Evolutionary conservation across 2,888 invertebrate genomes (phyloP).

Genomic region (Drosophila atripex): DNA sequence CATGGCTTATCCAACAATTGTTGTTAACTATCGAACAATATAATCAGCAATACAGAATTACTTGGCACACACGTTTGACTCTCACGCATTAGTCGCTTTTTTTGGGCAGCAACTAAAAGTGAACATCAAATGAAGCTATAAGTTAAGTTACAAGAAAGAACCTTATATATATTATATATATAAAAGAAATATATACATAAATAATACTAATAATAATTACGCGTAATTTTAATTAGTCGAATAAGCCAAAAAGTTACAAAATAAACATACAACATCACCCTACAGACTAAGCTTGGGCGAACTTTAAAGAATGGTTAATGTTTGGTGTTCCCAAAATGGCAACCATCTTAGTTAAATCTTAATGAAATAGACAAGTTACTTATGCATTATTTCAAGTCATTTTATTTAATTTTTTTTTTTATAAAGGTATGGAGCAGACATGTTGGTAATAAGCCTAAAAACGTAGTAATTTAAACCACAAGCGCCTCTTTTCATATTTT

Average conservation of each 20-base stretch:
- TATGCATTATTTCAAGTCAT: slow-evolving; percentile 4
- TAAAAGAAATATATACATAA: slow-evolving; percentile 34
- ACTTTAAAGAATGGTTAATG: slow-evolving; percentile 13
- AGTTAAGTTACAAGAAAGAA: slow-evolving; percentile 33
- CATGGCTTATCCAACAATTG: slow-evolving; percentile 45
- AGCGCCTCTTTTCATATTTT: slow-evolving; percentile 32
- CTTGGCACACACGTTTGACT: slow-evolving; percentile 74
- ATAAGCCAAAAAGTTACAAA: slow-evolving; percentile 59
- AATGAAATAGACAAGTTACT: slow-evolving; percentile 4
- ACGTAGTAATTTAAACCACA: slow-evolving; percentile 25
- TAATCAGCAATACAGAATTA: slow-evolving; percentile 42
- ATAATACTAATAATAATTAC: slow-evolving; percentile 62
- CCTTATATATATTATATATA: slow-evolving; percentile 53
- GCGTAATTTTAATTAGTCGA: slow-evolving; percentile 67
- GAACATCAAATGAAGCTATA: slow-evolving; percentile 37
- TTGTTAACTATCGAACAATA: slow-evolving; percentile 57
- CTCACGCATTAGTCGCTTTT: slow-evolving; percentile 70
- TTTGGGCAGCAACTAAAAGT: slow-evolving; percentile 41
- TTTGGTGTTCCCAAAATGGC: slow-evolving; percentile 3
- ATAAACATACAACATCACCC: slow-evolving; percentile 8
- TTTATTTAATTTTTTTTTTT: slow-evolving; percentile 1
- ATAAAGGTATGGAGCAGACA: neutral
- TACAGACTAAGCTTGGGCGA: slow-evolving; percentile 23
- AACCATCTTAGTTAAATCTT: slow-evolving; percentile 26
- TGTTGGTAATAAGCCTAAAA: slow-evolving; percentile 1